Percentiles rank a stretch among this genome's conserved stretches.
phyloP scores from a whole-genome alignment of 2,797 vertebrate genomes.

The Urocyon cinereoargenteus region DNA sequence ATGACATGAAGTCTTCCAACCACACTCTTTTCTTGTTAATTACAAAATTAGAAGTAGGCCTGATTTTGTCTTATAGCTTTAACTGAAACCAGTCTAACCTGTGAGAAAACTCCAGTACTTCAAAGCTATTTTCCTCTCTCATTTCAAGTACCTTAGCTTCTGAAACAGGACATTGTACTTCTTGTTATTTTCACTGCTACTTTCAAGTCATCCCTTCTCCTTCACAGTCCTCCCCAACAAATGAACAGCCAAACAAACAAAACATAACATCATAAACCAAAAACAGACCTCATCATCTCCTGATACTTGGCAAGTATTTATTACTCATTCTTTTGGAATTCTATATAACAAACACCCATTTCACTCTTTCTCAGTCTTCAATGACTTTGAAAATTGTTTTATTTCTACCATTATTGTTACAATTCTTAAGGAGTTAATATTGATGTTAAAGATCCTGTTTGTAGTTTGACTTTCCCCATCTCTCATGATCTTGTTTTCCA shows the following conservation, averaged over 20 bases:
- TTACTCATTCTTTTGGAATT: background rate
- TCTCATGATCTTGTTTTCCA: background rate
- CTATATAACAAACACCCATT: background rate
- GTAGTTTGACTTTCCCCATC: background rate
- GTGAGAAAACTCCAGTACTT: too few relatives aligned
- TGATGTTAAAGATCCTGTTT: background rate
- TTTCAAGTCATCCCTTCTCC: background rate
- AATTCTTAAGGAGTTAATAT: background rate
- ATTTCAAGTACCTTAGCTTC: background rate
- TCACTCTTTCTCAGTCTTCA: background rate
- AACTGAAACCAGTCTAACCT: background rate
- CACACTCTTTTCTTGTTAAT: background rate
- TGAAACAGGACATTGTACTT: background rate
- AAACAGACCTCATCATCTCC: background rate
- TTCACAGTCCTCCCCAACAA: background rate
- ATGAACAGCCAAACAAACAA: background rate
- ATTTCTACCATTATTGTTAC: background rate
- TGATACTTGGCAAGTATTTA: background rate
- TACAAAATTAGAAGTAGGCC: background rate
- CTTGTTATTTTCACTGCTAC: background rate
- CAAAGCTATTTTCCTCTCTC: background rate
- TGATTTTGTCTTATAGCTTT: background rate
- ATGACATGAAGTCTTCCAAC: background rate
- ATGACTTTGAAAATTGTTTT: background rate
- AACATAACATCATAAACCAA: background rate